Conservation (phyloP, 2,113 vertebrate genomes). For the Rutilus rutilus region DNA sequence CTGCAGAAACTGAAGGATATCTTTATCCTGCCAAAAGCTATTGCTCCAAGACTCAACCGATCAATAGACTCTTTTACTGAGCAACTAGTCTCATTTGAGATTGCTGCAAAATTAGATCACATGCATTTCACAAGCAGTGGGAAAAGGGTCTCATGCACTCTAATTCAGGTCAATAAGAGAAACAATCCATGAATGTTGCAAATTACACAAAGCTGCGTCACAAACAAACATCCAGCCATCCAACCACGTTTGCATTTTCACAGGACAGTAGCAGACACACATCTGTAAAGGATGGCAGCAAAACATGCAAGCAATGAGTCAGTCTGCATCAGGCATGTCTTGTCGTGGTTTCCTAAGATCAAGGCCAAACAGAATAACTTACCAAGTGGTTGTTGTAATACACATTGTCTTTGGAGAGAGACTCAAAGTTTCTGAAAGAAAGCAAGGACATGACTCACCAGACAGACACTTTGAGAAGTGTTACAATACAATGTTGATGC, state of each 20-base stretch:
- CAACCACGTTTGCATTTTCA: not conserved
- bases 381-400: conserved; percentile 96
- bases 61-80: not conserved
- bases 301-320: not conserved
- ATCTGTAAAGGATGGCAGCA: not conserved
- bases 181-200: not conserved
- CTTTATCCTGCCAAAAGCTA: not conserved
- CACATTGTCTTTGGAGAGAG: conserved; percentile 90
- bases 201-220: not conserved
- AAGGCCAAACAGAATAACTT: conserved; percentile 52
- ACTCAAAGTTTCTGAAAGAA: conserved; percentile 84
- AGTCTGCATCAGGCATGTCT: not conserved
- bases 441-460: conserved; percentile 35
- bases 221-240: not conserved
- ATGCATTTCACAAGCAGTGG: not conserved
- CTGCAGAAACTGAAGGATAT: not conserved
- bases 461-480: not conserved
- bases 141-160: not conserved
- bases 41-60: not conserved
- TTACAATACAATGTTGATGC: not conserved
- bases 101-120: not conserved
- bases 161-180: not conserved
- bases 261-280: not conserved
- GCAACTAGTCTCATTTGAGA: not conserved
- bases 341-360: conserved; percentile 5